Conservation (phyloP, 2,888 invertebrate genomes). For the Chelonus formosanus region DNA sequence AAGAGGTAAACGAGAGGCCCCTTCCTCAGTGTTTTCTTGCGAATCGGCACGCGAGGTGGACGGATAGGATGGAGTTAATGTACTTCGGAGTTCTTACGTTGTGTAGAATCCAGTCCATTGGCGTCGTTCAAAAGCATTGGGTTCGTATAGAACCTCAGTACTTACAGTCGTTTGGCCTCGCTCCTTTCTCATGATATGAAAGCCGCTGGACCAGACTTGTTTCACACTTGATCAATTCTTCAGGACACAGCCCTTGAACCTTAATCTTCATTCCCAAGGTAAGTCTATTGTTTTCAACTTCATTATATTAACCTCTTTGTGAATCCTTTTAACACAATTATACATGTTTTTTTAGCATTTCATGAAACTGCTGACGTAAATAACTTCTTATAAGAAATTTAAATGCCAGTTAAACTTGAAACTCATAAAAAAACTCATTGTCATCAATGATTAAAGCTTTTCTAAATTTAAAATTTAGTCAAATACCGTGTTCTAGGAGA, state of each 20-base stretch:
- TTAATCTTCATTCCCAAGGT: conserved; percentile 10
- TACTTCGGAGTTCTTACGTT: conserved; percentile 1
- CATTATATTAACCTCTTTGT: not conserved
- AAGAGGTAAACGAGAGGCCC: conserved; percentile 29
- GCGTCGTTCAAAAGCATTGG: conserved; percentile 9
- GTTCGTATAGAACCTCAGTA: not conserved
- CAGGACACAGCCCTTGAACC: conserved; percentile 1
- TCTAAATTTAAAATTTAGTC: too few species aligned
- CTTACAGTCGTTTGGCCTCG: not conserved
- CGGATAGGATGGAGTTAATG: not conserved
- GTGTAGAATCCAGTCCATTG: conserved; percentile 17
- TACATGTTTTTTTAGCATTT: too few species aligned
- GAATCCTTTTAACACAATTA: not conserved
- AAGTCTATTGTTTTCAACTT: not conserved
- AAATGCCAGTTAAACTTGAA: too few species aligned
- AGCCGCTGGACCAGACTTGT: not conserved
- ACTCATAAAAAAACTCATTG: too few species aligned
- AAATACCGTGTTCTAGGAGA: too few species aligned
- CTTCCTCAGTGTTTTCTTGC: conserved; percentile 22
- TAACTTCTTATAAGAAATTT: too few species aligned
- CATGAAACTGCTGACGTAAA: too few species aligned
- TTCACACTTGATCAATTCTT: not conserved
- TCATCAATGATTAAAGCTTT: too few species aligned
- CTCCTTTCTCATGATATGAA: conserved; percentile 8
- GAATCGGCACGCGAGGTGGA: conserved; percentile 26